These are phyloP conservation scores for Daphoenositta chrysoptera DNA, from an alignment of 2,113 vertebrate genomes.

Conservation along the genomic window DNA sequence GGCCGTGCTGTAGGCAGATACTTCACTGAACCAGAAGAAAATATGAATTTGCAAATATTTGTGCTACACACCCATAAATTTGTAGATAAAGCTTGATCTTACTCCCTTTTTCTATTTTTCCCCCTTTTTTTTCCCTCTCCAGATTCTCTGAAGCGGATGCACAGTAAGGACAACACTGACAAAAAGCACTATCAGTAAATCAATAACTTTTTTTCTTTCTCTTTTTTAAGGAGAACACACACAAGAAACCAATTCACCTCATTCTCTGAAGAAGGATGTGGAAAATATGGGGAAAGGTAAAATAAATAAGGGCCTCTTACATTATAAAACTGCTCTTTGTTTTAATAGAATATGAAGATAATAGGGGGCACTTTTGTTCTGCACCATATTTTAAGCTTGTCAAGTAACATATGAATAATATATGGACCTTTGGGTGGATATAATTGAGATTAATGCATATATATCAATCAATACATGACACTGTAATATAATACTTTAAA, in stretches of 20 bases:
- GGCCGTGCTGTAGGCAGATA: background rate
- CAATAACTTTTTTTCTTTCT: background rate
- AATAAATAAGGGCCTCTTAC: slow-evolving; percentile 47
- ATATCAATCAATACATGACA: slow-evolving; percentile 87
- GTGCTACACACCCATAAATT: rapidly evolving
- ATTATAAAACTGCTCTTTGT: slow-evolving; percentile 56
- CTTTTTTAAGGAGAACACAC: slow-evolving; percentile 83
- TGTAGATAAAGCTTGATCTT: background rate
- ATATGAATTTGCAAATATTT: too few relatives aligned
- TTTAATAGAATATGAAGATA: slow-evolving; percentile 71
- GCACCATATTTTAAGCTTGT: slow-evolving; percentile 81
- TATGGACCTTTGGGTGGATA: slow-evolving; percentile 82
- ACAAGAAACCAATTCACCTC: slow-evolving; percentile 84
- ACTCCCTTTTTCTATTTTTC: background rate
- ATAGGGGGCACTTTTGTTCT: slow-evolving; percentile 76
- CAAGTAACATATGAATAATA: slow-evolving; percentile 86
- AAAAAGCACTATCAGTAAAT: background rate
- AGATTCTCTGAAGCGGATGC: background rate
- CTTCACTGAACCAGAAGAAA: background rate
- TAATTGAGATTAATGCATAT: slow-evolving; percentile 89
- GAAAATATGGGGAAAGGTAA: slow-evolving; percentile 99
- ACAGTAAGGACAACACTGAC: background rate
- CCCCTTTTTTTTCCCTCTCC: rapidly evolving
- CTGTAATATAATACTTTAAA: slow-evolving; percentile 85
- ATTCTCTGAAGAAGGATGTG: slow-evolving; percentile 91